These are phyloP conservation scores for Watsonalla binaria DNA, from an alignment of 2,888 invertebrate genomes.

Conservation along the genomic window DNA sequence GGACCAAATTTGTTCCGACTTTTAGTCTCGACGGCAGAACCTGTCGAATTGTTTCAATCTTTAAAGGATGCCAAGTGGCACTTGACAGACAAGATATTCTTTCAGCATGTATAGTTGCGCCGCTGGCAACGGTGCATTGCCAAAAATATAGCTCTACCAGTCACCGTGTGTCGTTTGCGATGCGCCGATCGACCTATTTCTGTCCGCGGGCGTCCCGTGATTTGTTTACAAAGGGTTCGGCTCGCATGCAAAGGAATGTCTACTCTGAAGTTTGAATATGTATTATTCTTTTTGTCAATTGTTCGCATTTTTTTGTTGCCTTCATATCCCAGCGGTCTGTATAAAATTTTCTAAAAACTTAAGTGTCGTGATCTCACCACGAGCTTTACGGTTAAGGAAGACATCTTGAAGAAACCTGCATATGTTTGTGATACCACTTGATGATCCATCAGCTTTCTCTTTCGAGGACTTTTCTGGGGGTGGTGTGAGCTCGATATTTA, in stretches of 20 bases:
- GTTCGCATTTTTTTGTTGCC: not conserved
- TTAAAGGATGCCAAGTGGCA: constrained; percentile 2
- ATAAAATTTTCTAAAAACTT: no score
- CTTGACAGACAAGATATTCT: constrained; percentile 7
- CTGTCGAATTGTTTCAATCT: not conserved
- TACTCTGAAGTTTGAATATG: constrained; percentile 3
- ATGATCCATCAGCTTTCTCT: no score
- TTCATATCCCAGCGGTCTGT: no score
- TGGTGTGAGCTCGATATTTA: no score
- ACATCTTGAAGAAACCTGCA: no score
- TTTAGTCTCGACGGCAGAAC: no score
- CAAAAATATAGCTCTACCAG: constrained; percentile 40
- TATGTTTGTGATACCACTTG: no score
- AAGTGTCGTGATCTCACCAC: no score
- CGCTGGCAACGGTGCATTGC: constrained; percentile 38
- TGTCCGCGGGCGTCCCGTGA: constrained; percentile 23
- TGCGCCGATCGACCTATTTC: constrained; percentile 39
- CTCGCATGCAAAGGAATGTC: constrained; percentile 31
- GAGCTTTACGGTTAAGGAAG: no score
- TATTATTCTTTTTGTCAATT: constrained; percentile 14
- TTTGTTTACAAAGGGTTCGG: constrained; percentile 48
- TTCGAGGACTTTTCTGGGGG: no score
- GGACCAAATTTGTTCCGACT: no score
- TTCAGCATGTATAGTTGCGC: constrained; percentile 7
- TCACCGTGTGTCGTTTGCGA: constrained; percentile 25